phyloP scores from a whole-genome alignment of 1,140 invertebrate species.

The Euschistus heros region DNA sequence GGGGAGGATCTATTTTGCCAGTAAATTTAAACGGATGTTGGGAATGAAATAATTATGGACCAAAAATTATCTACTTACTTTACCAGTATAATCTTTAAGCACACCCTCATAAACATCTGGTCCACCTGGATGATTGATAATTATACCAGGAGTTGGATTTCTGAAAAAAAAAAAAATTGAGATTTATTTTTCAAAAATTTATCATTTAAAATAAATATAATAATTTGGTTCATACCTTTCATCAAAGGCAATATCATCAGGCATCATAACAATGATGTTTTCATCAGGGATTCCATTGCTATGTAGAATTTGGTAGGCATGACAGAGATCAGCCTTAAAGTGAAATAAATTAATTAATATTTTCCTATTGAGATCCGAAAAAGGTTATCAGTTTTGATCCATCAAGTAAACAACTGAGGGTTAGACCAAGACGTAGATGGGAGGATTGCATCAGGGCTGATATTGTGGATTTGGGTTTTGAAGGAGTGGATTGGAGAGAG shows the following conservation, averaged over 20 bases:
- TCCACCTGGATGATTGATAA: conserved; percentile 49
- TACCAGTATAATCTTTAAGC: conserved; percentile 45
- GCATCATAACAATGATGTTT: conserved; percentile 53
- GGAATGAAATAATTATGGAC: background rate
- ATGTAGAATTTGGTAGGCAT: conserved; percentile 50
- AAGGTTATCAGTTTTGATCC: no score
- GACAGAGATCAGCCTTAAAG: conserved; percentile 47
- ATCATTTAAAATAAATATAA: no score
- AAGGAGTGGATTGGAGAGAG: no score
- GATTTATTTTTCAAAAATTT: no score
- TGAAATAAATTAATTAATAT: background rate
- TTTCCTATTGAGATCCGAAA: no score
- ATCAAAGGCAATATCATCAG: conserved; percentile 50
- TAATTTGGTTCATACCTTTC: conserved; percentile 37
- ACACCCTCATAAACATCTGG: conserved; percentile 48
- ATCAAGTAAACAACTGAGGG: no score
- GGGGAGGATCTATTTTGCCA: background rate
- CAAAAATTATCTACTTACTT: conserved; percentile 32
- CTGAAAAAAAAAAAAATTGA: conserved; percentile 31
- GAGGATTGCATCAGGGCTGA: no score
- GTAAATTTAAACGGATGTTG: background rate
- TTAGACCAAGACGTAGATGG: no score
- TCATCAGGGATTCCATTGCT: conserved; percentile 47
- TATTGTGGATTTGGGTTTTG: no score
- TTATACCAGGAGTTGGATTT: conserved; percentile 46